These are phyloP conservation scores for Dascillus cervinus DNA, from an alignment of 2,888 invertebrate species.

Conservation along the genomic window DNA sequence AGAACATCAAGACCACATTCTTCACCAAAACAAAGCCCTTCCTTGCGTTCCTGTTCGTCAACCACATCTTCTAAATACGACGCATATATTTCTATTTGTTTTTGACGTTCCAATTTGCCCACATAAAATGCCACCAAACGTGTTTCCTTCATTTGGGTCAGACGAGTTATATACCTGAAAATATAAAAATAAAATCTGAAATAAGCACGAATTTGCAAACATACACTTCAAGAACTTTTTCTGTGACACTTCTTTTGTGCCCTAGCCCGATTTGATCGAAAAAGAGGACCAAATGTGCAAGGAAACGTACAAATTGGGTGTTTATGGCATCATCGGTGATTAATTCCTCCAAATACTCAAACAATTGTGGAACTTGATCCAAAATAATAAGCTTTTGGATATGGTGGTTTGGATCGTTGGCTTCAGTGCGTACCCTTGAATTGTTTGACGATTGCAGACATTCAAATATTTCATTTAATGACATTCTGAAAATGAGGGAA, in stretches of 20 bases:
- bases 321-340: constrained; percentile 47
- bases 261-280: constrained; percentile 71
- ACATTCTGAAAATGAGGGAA: constrained; percentile 46
- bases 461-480: constrained; percentile 60
- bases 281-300: constrained; percentile 79
- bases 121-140: constrained; percentile 80
- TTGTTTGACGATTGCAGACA: constrained; percentile 57
- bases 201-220: not conserved
- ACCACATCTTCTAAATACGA: constrained; percentile 60
- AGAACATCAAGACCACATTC: constrained; percentile 75
- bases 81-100: constrained; percentile 56
- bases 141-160: constrained; percentile 68
- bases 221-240: constrained; percentile 66
- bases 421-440: constrained; percentile 48
- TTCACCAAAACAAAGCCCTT: constrained; percentile 63
- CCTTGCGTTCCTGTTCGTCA: constrained; percentile 55
- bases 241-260: constrained; percentile 61
- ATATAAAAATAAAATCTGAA: not conserved
- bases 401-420: constrained; percentile 59
- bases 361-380: constrained; percentile 66
- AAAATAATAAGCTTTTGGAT: constrained; percentile 83
- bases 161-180: constrained; percentile 53
- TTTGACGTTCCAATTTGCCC: constrained; percentile 62
- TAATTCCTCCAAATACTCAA: constrained; percentile 64
- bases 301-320: constrained; percentile 64